Evolutionary conservation across 2,797 vertebrate genomes (phyloP), one percentile per base, ranked within the genome.

Genomic region (Anguilla pacifica): DNA sequence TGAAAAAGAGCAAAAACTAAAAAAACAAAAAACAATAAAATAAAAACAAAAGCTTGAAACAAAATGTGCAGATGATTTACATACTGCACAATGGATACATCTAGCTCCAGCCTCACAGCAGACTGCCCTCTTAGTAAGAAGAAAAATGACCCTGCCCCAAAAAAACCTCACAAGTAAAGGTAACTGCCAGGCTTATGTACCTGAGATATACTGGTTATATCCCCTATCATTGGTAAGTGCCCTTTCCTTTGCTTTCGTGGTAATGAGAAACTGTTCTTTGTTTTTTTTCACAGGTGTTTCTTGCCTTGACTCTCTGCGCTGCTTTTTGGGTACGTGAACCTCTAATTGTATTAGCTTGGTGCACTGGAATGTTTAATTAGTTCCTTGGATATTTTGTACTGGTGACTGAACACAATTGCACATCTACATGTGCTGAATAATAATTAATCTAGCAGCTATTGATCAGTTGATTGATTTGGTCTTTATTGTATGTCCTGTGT

Each of bases 301-400:
- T 99, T 1, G 88, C 96, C 85, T 92, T 99, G 91, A 99, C 98
- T 43, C 95, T 99, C 53, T 99, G 98, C 55, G 97, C 97, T 53
- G 98, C 96, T 49, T 99, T 99, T 91, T 99, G 97, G 98, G 98
- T 99, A 91, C 98, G 97, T 96, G 51, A 83, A 5, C 6, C 46
- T 59, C 31, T 25, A n/a, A 79, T 79, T 43, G 46, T 79, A 79
- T 46, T 22, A 6, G 79, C 35, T 22, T 10, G 39, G 77, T 79
- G 13, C 28, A 19, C 39, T 77, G 74, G 74, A 17, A 77, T 17
- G 1, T 4, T 77, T 17, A 6, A 43, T 77, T 39, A 2, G 74
- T 43, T 74, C 11, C 9, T 28, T 28, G 67, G 25, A 6, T 28
- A 55, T 74, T 15, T 74, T 74, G 3, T 74, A 17, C 70, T 74